These are phyloP conservation scores for Rhinophrynus dorsalis DNA, from an alignment of 2,797 vertebrate genomes.

Conservation along the genomic window DNA sequence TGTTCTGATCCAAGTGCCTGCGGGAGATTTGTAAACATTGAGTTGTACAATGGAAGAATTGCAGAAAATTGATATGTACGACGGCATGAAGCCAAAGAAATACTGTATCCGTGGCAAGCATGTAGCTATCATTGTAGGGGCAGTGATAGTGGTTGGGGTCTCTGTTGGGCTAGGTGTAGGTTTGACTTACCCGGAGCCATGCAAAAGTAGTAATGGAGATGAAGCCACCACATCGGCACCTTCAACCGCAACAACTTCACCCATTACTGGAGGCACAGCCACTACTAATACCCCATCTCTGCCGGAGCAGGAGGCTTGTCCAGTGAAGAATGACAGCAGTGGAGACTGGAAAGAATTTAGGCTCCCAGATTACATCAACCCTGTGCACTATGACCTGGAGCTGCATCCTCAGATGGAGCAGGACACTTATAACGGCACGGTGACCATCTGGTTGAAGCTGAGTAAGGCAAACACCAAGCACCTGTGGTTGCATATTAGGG, in stretches of 20 bases:
- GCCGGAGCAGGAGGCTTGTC: constrained; percentile 62
- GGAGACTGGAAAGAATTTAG: constrained; percentile 85
- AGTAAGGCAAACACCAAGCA: constrained; percentile 59
- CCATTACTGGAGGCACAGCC: not conserved
- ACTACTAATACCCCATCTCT: constrained; percentile 24
- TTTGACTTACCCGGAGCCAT: constrained; percentile 64
- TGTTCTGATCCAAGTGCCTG: constrained; percentile 40
- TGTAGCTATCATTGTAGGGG: constrained; percentile 74
- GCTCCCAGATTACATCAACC: constrained; percentile 76
- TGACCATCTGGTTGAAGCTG: constrained; percentile 73
- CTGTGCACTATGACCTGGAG: constrained; percentile 85
- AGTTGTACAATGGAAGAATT: constrained; percentile 53
- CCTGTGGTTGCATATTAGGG: constrained; percentile 91
- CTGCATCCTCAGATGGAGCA: constrained; percentile 75
- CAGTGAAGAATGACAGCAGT: constrained; percentile 62
- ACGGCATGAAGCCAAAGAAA: constrained; percentile 59
- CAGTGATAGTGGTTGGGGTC: constrained; percentile 73
- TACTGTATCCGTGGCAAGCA: constrained; percentile 81
- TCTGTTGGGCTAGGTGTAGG: constrained; percentile 86
- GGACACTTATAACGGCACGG: constrained; percentile 80
- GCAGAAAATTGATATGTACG: constrained; percentile 70
- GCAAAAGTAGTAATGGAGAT: constrained; percentile 18
- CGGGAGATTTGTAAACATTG: too few species aligned
- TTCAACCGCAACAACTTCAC: not conserved
- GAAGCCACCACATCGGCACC: not conserved